Evolutionary conservation across 2,113 vertebrate species (phyloP), one percentile per base, ranked within the genome.

Genomic region (Rhea americana): DNA sequence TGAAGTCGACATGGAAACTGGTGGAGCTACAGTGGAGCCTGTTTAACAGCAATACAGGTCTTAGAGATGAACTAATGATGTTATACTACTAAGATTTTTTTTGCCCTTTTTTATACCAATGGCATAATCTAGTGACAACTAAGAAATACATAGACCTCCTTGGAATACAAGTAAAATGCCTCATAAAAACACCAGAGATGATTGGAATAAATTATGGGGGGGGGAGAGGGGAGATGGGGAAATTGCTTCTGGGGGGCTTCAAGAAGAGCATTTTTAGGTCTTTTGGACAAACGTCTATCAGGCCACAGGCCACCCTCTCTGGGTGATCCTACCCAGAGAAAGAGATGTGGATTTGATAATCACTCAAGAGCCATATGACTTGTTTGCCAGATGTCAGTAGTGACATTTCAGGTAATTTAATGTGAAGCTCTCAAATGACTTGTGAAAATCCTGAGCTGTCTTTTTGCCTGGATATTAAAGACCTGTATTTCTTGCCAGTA

Each of bases 361-460:
- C 7, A 3, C 43, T 47, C 9, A 16, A 59, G 13, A 71, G 30
- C 30, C 55, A 58, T 32, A 17, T 32, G 55, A 30, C 6, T 82
- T 1, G 0, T 74, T 85, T 61, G 28, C 11, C 21, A 63, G 43
- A n/a, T 55, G 14, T 47, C 0, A 2, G 22, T 70, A 77, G 39
- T 85, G 59, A 62, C 20, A 48, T 59, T 89, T 70, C 16, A 48
- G 37, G 0, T 39, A 21, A 66, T 85, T 78, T 62, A 45, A 13
- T 35, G 58, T 17, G 56, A 51, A 89, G 9, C 5, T 86, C 25
- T 88, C 45, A 17, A 41, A 2, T 30, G 28, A 75, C 53, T 55
- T 75, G 24, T 86, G 66, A 72, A 90, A 91, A 90, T 75, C 28
- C 16, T 61, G 32, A 88, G 67, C 53, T 14, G 39, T 43, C 66